Base-by-base conservation (phyloP, 2,797 vertebrate genomes). In the Ptychobarbus kaznakovi region DNA sequence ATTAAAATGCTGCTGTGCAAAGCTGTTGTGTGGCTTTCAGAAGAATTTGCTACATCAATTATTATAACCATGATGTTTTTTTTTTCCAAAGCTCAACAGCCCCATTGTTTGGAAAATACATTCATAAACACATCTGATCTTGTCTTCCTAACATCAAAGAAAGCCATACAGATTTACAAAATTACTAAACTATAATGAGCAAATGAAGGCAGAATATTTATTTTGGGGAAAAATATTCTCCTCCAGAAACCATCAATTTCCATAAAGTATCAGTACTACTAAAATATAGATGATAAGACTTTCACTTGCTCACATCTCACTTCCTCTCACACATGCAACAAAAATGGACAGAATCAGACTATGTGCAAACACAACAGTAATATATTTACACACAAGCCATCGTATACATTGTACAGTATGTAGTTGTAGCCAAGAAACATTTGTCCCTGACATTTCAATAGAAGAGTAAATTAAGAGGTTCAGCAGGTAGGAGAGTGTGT, bases 281-380 rank as follows among this genome's bases (percentile, higher is more conserved):
- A 89, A 94, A 94, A 94, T 91, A 93, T 92, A 93, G 85, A 93
- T 92, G 92, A 82, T 90, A 92, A 92, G 90, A 89, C 28, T 86
- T 91, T 89, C 85, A 88, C 89, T 85, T 84, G 16, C 85, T 93
- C 91, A 93, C 91, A 92, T 94, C 92, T 94, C 91, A 66, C 88
- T 65, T 81, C 81, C 86, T 86, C 86, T 82, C 73, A 77, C 75
- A 85, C 63, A 74, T 58, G 18, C 3, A 9, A 40, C 78, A 86
- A 82, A 83, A 58, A 65, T 53, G 53, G 20, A 82, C 78, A 76
- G 63, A 72, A 68, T 74, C 25, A 82, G 12, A 82, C 77, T 78
- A 86, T n/a, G 72, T 61, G 38, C 38, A 40, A 56, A 82, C n/a
- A 83, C 6, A 63, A 70, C 13, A 51, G 25, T 20, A 49, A 35